Evolutionary conservation across 2,888 invertebrate genomes (phyloP), one percentile per base, ranked within the genome.

Genomic region (Drosophila limbata): DNA sequence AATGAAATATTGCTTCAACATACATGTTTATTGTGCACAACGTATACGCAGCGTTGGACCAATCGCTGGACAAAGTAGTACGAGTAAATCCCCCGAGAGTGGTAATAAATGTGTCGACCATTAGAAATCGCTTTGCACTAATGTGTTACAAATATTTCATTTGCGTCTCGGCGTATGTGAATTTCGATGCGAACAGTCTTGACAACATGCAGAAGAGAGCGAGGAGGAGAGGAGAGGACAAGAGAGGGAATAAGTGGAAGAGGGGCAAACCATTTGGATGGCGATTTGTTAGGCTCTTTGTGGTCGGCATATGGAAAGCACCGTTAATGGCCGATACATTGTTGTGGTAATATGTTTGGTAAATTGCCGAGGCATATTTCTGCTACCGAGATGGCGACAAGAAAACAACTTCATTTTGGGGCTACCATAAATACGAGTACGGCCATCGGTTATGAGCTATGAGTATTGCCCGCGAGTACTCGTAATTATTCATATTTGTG

Each of bases 71-170:
- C 31, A 10, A 35, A 28, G 28, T 28, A 28, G 28, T 28, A 8
- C 28, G 28, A 53, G 53, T 40, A 69, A 84, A 79, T 87, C 77
- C 67, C 65, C 73, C 76, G 31, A 56, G 25, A 45, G 56, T 35
- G 56, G 47, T 87, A 61, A 88, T 68, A 88, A 84, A 84, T 84
- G 87, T 66, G 57, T 42, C 56, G 69, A 64, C 81, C 84, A 85
- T 85, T 85, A 85, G 84, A 83, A 85, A 85, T 69, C 86, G 84
- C 69, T 88, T 88, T 88, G 78, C 86, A 70, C 73, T 85, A 85
- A 85, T 85, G 84, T 84, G 88, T 81, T 88, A 88, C 86, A 85
- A 83, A 85, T 85, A 88, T 85, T 85, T 85, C 88, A 85, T 83
- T 47, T 64, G 64, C 53, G 44, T 52, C 52, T 47, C 47, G 45